phyloP scores from a whole-genome alignment of 2,113 vertebrate species.

The Geococcyx californianus region DNA sequence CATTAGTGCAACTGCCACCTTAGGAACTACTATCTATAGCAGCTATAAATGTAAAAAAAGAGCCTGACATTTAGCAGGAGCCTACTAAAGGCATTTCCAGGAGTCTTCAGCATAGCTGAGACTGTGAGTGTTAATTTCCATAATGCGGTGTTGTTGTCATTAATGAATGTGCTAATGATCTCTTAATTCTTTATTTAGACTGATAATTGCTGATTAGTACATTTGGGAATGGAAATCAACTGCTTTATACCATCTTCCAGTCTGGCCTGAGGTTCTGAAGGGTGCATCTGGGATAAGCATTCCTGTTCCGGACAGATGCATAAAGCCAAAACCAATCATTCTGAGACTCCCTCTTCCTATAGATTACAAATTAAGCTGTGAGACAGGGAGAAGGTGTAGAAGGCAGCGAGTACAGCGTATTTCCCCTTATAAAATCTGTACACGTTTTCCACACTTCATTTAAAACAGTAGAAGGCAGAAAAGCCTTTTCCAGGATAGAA shows the following conservation, averaged over 20 bases:
- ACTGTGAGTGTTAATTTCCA: conserved; percentile 8
- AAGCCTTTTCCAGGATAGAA: background rate
- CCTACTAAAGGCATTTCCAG: background rate
- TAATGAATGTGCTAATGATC: conserved; percentile 19
- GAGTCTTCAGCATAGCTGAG: background rate
- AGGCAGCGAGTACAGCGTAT: fast-evolving
- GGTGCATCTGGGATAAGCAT: background rate
- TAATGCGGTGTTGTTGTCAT: background rate
- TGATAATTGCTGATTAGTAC: background rate
- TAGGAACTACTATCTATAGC: background rate
- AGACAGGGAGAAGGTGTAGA: background rate
- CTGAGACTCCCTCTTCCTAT: background rate
- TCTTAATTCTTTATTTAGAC: conserved; percentile 22
- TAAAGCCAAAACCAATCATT: background rate
- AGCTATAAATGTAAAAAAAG: background rate
- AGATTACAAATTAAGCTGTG: background rate
- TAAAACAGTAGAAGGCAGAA: background rate
- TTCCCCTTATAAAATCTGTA: background rate
- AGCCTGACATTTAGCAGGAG: background rate
- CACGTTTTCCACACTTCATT: background rate
- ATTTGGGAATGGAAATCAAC: background rate
- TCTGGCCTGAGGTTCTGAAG: background rate
- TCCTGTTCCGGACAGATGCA: background rate
- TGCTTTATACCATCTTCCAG: background rate
- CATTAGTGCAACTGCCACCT: background rate